These are phyloP conservation scores for Glossophaga mutica DNA, from an alignment of 2,797 vertebrate species.

Conservation along the genomic window DNA sequence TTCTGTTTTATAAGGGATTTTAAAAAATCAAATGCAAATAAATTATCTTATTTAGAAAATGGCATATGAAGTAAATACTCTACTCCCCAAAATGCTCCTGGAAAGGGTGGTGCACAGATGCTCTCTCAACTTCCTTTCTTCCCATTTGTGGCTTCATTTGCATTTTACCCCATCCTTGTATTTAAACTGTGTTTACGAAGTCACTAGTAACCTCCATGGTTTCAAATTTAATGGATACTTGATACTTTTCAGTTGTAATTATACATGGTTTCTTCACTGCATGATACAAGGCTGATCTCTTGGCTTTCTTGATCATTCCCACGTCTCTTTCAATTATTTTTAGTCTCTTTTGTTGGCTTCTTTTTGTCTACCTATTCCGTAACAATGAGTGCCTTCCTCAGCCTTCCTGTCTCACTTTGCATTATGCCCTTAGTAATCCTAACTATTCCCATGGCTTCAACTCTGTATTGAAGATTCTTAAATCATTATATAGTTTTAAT, in stretches of 20 bases:
- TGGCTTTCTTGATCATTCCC: neutral
- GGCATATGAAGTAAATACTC: neutral
- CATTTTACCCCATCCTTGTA: neutral
- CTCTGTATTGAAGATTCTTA: neutral
- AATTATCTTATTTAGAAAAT: neutral
- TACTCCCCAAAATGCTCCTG: slow-evolving; percentile 6
- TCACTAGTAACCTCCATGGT: neutral
- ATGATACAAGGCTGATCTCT: neutral
- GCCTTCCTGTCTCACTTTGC: neutral
- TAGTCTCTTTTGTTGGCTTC: neutral
- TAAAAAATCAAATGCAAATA: slow-evolving; percentile 27
- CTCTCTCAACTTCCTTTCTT: neutral
- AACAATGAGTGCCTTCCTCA: neutral
- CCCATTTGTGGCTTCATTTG: neutral
- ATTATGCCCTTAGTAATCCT: neutral
- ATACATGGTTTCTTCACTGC: neutral
- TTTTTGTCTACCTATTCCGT: neutral
- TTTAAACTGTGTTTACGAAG: neutral
- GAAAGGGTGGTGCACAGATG: neutral
- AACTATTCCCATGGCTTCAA: neutral
- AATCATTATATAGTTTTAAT: neutral
- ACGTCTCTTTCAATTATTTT: neutral
- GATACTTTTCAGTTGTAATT: neutral
- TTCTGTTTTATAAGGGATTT: neutral
- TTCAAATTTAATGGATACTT: neutral